Percentiles rank a stretch among this genome's conserved stretches.
phyloP scores from a whole-genome alignment of 2,797 vertebrate genomes.

The Acanthis flammea region DNA sequence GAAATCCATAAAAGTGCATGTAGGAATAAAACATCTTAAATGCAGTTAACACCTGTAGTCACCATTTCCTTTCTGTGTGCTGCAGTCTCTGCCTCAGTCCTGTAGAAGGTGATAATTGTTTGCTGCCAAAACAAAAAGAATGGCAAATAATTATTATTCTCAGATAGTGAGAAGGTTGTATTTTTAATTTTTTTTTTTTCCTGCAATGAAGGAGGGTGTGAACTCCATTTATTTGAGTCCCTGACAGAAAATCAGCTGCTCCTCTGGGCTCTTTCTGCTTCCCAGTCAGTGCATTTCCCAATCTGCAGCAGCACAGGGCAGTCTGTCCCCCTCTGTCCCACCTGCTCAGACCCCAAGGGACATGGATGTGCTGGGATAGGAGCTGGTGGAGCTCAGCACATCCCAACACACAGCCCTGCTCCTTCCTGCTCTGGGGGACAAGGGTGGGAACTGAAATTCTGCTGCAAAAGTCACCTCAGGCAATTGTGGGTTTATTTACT shows the following conservation, averaged over 20 bases:
- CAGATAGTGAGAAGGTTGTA: not conserved
- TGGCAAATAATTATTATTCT: not conserved
- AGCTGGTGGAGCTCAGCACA: slow-evolving; percentile 1
- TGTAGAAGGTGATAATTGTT: not conserved
- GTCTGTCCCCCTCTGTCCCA: slow-evolving; percentile 42
- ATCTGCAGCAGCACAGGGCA: not conserved
- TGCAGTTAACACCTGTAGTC: not conserved
- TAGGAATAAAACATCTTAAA: not conserved
- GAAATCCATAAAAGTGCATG: not conserved
- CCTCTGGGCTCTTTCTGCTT: not conserved
- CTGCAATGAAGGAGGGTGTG: not conserved
- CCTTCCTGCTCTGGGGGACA: not conserved
- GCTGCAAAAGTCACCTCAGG: not conserved
- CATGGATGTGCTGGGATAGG: not conserved
- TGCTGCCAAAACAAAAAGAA: not conserved
- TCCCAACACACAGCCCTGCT: not conserved
- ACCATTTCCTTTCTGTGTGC: not conserved
- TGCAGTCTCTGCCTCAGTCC: not conserved
- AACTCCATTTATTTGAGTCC: not conserved
- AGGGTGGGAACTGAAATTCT: not conserved
- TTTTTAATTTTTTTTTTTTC: too few relatives aligned
- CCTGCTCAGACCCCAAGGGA: not conserved
- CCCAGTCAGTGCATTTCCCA: not conserved
- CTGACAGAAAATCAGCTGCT: not conserved
- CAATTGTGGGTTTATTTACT: not conserved